Evolutionary conservation across 37 sponge, comb jelly and placozoan species (phyloP).

Genomic region (Halichondria panicea): DNA sequence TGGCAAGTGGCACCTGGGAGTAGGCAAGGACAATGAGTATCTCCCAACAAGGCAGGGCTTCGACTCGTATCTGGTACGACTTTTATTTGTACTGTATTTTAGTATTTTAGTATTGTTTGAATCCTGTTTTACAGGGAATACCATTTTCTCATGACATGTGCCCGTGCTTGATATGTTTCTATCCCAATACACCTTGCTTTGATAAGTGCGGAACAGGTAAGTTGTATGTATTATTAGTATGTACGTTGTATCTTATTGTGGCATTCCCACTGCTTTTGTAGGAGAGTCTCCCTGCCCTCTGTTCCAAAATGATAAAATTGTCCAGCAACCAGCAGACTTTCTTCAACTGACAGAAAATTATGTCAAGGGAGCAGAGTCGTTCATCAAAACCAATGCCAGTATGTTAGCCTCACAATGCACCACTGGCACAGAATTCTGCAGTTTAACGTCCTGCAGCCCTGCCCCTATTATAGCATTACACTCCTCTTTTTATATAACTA

Average conservation of each 20-base stretch:
- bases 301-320: conserved; percentile 56
- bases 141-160: conserved; percentile 85
- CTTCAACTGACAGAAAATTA: conserved; percentile 49
- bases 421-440: too few species aligned
- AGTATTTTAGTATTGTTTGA: too few species aligned
- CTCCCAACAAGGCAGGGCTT: conserved; percentile 82
- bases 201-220: conserved; percentile 32
- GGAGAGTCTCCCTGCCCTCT: conserved; percentile 62
- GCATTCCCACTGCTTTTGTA: too few species aligned
- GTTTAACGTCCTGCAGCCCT: too few species aligned
- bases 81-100: too few species aligned
- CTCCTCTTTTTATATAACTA: not conserved
- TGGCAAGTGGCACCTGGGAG: conserved; percentile 89
- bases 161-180: conserved; percentile 67
- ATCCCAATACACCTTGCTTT: conserved; percentile 61
- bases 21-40: conserved; percentile 59
- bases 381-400: conserved; percentile 65
- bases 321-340: conserved; percentile 80
- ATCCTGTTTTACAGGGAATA: conserved; percentile 47
- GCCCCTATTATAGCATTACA: too few species aligned
- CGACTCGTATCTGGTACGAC: conserved; percentile 63
- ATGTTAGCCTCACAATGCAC: too few species aligned
- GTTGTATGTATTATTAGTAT: not conserved
- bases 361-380: conserved; percentile 54
- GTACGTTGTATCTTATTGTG: too few species aligned